Percentiles rank a stretch among this genome's conserved stretches.
These are phyloP conservation scores for Aphidoletes aphidimyza DNA, from an alignment of 2,888 invertebrate species.

Conservation along the genomic window DNA sequence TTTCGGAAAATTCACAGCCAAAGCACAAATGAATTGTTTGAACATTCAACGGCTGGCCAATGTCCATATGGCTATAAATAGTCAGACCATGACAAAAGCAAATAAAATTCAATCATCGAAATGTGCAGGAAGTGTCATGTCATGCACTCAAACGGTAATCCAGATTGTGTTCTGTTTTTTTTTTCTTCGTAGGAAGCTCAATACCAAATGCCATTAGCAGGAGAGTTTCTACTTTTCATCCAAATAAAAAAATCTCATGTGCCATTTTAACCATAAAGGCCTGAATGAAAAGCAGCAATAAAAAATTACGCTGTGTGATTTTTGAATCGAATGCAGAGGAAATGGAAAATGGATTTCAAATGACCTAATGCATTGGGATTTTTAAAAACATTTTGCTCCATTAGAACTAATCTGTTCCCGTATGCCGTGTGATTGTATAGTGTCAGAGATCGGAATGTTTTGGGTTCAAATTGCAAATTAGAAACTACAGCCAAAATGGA, in stretches of 20 bases:
- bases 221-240: too few species aligned
- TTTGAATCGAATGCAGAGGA: neutral
- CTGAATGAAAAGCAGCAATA: neutral
- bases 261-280: neutral
- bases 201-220: slow-evolving; percentile 8
- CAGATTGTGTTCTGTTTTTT: neutral
- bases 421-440: neutral
- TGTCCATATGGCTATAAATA: neutral
- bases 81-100: neutral
- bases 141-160: neutral
- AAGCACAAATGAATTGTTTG: neutral
- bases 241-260: too few species aligned
- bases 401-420: too few species aligned
- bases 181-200: neutral
- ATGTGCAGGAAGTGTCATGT: neutral
- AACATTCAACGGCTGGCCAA: neutral
- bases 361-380: neutral
- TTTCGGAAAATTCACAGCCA: slow-evolving; percentile 11
- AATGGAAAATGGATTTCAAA: neutral
- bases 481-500: too few species aligned
- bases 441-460: too few species aligned
- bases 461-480: too few species aligned
- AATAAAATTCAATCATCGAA: slow-evolving; percentile 11
- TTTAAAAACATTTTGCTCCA: neutral
- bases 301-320: neutral